Evolutionary conservation across 2,113 vertebrate genomes (phyloP).

Genomic region (Ceyx margarethae): DNA sequence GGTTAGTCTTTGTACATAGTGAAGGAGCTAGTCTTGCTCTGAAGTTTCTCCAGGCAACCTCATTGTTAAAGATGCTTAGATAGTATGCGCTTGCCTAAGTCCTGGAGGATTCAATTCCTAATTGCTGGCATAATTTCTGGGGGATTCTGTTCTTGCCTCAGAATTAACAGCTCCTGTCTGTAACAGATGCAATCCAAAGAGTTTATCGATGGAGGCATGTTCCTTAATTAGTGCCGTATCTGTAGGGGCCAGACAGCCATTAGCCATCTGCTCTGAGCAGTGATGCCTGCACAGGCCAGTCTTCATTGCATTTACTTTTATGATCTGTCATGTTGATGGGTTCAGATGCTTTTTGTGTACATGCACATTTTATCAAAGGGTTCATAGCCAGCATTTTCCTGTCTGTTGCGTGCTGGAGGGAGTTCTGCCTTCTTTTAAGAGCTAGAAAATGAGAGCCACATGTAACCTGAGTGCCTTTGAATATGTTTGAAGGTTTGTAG

Average conservation of each 20-base stretch:
- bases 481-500: neutral
- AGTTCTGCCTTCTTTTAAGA: neutral
- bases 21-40: neutral
- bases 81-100: neutral
- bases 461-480: conserved; percentile 48
- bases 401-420: neutral
- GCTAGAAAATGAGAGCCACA: neutral
- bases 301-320: neutral
- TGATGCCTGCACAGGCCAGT: neutral
- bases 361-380: neutral
- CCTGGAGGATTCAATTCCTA: too few relatives aligned
- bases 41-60: neutral
- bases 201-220: neutral
- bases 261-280: neutral
- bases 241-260: neutral
- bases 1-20: neutral
- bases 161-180: neutral
- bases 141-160: neutral
- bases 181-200: neutral
- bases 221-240: neutral
- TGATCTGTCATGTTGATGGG: neutral
- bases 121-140: neutral
- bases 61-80: neutral
- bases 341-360: neutral
- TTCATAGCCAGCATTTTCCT: neutral